These are phyloP conservation scores for Drosophila borborema DNA, from an alignment of 2,888 invertebrate genomes.

Conservation along the genomic window DNA sequence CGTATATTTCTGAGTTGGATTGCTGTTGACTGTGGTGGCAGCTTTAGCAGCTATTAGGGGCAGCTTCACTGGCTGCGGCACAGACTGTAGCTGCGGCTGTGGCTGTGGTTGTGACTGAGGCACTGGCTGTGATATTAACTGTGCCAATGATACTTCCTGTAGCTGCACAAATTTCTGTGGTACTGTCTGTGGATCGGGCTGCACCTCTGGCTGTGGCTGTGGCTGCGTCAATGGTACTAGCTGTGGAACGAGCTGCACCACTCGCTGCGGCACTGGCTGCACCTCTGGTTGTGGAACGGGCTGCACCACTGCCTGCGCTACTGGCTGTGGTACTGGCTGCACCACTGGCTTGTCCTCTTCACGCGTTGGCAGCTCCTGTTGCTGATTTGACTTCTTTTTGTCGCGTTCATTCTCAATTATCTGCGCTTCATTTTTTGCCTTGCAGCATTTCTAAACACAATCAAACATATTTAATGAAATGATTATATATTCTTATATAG, in stretches of 20 bases:
- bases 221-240: background rate
- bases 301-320: too few species aligned
- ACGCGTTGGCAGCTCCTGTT: too few species aligned
- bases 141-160: background rate
- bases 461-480: background rate
- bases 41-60: background rate
- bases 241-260: background rate
- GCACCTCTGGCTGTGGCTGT: background rate
- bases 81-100: background rate
- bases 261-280: background rate
- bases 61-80: background rate
- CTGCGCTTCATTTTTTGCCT: background rate
- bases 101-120: background rate
- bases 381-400: background rate
- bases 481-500: too few species aligned
- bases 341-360: background rate
- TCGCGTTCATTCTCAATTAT: background rate
- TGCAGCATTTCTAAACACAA: constrained; percentile 42
- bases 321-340: background rate
- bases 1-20: constrained; percentile 1
- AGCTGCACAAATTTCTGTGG: background rate
- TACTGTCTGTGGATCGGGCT: background rate
- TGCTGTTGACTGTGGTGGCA: background rate
- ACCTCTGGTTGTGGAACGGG: background rate
- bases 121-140: background rate